Base-by-base conservation (phyloP, 2,888 invertebrate genomes). In the Esperia sulphurella region DNA sequence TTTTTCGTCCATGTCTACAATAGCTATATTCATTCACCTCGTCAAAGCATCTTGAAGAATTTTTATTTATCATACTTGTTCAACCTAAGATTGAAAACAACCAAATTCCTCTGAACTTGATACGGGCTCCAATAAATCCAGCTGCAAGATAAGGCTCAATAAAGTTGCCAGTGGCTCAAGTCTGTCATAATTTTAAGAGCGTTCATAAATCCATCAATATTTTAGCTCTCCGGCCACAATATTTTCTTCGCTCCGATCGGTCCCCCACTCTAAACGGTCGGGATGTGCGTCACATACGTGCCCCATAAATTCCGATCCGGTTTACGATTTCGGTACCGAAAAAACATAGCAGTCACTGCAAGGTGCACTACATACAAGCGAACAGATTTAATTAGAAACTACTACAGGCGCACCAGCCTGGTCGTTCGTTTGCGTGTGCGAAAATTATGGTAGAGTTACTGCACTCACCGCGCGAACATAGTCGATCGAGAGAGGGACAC, bases 191-290 rank as follows among this genome's bases (percentile, higher is more conserved):
- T 83, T 85, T 85, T 80, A 81, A 83, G 82, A 81, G 72, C 76
- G 76, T 76, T 77, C 84, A 87, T 89, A 89, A 88, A 89, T 89
- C 88, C 82, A 83, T 89, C 89, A 88, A 82, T 86, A 78, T 75
- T 81, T 82, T 86, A 87, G 87, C 86, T 85, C 73, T 77, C 61
- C 68, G 73, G 66, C 77, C 81, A 78, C 79, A 80, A 80, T 86
- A 82, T 85, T 85, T 87, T 83, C 83, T 82, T 78, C 63, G 67
- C 61, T 61, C 62, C 56, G 63, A 65, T 64, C 71, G 69, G 56
- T 52, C 58, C 61, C 63, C 58, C 14, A 55, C 49, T 51, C 49
- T 57, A 54, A 57, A 59, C 56, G 57, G 58, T 53, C 62, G 61
- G 54, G 67, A 79, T 83, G 83, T 82, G 83, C 83, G 84, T 85